Evolutionary conservation across 2,113 vertebrate species (phyloP), one percentile per base, ranked within the genome.

Genomic region (Sceloporus undulatus): DNA sequence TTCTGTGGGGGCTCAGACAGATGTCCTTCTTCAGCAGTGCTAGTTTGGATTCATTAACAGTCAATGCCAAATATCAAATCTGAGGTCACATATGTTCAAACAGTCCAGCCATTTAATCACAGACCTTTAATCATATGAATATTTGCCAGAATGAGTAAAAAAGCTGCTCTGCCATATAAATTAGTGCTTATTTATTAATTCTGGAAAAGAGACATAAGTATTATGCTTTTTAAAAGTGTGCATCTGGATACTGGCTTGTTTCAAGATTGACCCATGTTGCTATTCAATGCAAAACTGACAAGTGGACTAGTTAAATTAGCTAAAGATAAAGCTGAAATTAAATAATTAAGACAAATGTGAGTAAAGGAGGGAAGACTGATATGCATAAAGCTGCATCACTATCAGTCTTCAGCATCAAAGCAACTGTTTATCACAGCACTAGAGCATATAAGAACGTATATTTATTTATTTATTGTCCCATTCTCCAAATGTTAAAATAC

Each of bases 401-500:
- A 88, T 42, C 54, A 68, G 16, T 25, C 78, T 71, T 38, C 27
- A 84, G 16, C 0, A 2, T 82, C 42, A 83, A 56, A 90, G 38
- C 1, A 11, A 5, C 29, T 21, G 59, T 76, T 9, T 0, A 9
- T 0, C 34, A 66, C 29, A 83, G 40, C 71, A 59, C 13, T 38
- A 2, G 1, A 11, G 84, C 76, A 90, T 62, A 77, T 42, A 52
- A n/a, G 18, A 14, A 59, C 68, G 11, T 42, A 3, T 16, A 27
- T 70, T 85, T 10, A 48, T 70, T 85, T 10, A 48, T 82, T 66
- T 2, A 0, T 79, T 87, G 78, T 29, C 8, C n/a, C 29, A 10
- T 62, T 91, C 85, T n/a, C 79, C 86, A 85, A 89, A 48, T 7
- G 88, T 76, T 5, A 87, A 48, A 79, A 91, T 89, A 93, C 91